Conservation (phyloP, 1,140 invertebrate genomes). For the Lucilia cuprina region DNA sequence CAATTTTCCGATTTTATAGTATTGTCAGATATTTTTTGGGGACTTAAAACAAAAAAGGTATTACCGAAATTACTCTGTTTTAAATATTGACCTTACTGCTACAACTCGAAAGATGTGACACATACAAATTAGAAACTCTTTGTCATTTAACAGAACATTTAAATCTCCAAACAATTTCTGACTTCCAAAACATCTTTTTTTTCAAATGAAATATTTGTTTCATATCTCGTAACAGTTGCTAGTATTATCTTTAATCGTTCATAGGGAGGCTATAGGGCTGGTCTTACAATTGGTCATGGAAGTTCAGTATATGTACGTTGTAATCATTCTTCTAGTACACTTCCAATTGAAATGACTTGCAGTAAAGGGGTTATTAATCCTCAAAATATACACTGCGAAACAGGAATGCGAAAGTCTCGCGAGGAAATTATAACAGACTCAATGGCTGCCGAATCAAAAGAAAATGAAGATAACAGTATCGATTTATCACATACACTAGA, state of each 20-base stretch:
- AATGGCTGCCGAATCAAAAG: background rate
- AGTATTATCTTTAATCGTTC: background rate
- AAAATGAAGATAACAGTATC: constrained; percentile 24
- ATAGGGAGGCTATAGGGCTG: constrained; percentile 74
- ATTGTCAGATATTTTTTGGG: too few relatives aligned
- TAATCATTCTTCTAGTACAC: constrained; percentile 64
- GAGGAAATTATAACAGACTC: constrained; percentile 44
- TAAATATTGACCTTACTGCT: too few relatives aligned
- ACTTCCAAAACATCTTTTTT: too few relatives aligned
- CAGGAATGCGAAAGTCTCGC: constrained; percentile 52
- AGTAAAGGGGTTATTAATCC: constrained; percentile 73
- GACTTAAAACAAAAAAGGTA: too few relatives aligned
- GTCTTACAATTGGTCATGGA: constrained; percentile 80
- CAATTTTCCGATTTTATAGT: too few relatives aligned
- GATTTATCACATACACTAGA: constrained; percentile 38
- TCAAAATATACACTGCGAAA: constrained; percentile 66
- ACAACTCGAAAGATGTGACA: too few relatives aligned
- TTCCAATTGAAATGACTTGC: constrained; percentile 67
- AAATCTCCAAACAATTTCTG: too few relatives aligned
- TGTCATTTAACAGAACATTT: too few relatives aligned
- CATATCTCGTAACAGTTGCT: too few relatives aligned
- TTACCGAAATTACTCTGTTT: too few relatives aligned
- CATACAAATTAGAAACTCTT: too few relatives aligned
- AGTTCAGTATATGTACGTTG: constrained; percentile 74
- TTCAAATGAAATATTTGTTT: too few relatives aligned